Conservation (phyloP, 2,113 vertebrate genomes). For the Euleptes europaea region DNA sequence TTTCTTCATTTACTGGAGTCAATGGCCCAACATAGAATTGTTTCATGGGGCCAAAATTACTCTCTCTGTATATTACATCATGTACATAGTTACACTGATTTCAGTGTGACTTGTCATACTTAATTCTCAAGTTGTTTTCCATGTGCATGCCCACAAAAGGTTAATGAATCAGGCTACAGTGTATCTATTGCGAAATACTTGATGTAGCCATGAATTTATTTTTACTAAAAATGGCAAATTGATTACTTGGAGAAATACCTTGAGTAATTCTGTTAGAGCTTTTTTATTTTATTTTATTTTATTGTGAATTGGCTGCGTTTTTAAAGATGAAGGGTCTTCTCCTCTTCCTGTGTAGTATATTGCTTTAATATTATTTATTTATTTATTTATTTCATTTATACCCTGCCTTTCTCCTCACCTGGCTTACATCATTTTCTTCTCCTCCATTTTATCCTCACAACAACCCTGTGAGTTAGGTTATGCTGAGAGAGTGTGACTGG, state of each 20-base stretch:
- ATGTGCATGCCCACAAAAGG: not conserved
- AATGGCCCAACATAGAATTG: no score
- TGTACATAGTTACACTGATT: not conserved
- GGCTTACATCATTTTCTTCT: no score
- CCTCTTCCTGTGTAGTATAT: not conserved
- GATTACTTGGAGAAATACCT: not conserved
- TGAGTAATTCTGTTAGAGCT: not conserved
- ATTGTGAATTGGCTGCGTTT: conserved; percentile 31
- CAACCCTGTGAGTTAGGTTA: no score
- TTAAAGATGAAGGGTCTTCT: not conserved
- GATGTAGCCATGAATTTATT: conserved; percentile 7
- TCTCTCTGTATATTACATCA: no score
- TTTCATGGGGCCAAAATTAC: no score
- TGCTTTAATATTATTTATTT: not conserved
- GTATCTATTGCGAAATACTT: conserved; percentile 6
- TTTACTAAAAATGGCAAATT: conserved; percentile 10
- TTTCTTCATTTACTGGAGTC: no score
- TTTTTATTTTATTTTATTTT: no score
- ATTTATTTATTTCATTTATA: no score
- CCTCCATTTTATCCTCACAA: no score
- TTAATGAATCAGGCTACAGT: not conserved
- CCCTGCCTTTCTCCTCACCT: no score
- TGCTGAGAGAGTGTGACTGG: no score
- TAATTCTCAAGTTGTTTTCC: not conserved
- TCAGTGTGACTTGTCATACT: not conserved